A percentile compares a stretch with the other conserved stretches of the same genome.
Evolutionary conservation across 2,113 vertebrate species (phyloP).

Genomic region (Gavia stellata): DNA sequence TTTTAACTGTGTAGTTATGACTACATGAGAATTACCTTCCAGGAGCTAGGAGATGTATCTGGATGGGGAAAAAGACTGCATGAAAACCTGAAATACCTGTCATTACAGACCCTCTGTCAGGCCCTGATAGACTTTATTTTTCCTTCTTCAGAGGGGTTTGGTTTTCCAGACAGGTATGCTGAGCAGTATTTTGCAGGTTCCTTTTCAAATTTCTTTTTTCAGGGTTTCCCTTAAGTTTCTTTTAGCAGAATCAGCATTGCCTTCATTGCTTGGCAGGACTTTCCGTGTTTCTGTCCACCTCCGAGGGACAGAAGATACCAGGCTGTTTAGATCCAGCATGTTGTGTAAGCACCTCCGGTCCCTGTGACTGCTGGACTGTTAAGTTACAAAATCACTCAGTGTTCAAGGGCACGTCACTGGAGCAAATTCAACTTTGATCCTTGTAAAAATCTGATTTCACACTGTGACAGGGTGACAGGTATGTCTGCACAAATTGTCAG

Average conservation of each 20-base stretch:
- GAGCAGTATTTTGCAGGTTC: not conserved
- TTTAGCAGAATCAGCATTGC: not conserved
- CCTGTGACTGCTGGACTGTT: not conserved
- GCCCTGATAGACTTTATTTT: not conserved
- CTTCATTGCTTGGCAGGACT: not conserved
- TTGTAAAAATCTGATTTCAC: not conserved
- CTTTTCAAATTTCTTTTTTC: not conserved
- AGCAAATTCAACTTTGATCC: not conserved
- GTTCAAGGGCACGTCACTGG: not conserved
- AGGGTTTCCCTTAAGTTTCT: not conserved
- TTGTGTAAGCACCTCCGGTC: not conserved
- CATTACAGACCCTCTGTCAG: not conserved
- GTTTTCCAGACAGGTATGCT: not conserved
- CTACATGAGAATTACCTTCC: not conserved
- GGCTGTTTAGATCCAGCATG: not conserved
- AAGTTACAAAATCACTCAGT: not conserved
- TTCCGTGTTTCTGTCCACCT: not conserved
- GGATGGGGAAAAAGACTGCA: not conserved
- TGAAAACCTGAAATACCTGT: not conserved
- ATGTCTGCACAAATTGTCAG: not conserved
- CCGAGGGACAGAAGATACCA: not conserved
- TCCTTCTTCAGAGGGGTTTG: not conserved
- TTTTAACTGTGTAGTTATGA: not conserved
- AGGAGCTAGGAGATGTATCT: not conserved
- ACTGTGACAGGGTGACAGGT: not conserved